Conservation (phyloP, 2,113 vertebrate species). For the Struthidea cinerea region DNA sequence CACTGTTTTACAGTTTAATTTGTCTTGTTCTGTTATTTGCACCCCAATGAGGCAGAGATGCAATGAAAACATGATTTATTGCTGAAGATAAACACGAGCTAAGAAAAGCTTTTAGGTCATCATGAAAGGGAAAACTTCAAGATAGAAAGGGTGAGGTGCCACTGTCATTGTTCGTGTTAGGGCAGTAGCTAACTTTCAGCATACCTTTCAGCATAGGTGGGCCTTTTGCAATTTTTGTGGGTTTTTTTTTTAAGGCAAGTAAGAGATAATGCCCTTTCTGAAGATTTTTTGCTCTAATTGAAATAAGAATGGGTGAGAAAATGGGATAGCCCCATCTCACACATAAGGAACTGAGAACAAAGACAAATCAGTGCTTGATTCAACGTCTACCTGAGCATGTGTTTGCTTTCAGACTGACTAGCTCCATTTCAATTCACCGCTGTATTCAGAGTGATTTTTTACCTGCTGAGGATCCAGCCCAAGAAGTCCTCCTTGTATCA, state of each 20-base stretch:
- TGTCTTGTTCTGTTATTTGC: not conserved
- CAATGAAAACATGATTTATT: slow-evolving; percentile 13
- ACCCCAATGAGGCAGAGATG: not conserved
- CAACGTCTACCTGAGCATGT: not conserved
- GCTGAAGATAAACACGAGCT: not conserved
- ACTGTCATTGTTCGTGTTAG: not conserved
- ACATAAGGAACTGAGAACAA: not conserved
- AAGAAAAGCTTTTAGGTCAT: not conserved
- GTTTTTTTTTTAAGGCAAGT: not conserved
- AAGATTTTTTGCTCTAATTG: not conserved
- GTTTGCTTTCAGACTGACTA: not conserved
- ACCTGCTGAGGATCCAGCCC: slow-evolving; percentile 26
- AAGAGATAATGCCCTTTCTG: not conserved
- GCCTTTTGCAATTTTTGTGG: no score
- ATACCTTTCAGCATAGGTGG: no score
- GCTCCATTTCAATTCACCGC: not conserved
- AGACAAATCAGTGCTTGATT: not conserved
- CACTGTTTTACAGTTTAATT: not conserved
- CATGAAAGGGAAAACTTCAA: not conserved
- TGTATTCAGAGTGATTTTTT: not conserved
- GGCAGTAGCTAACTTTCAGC: not conserved
- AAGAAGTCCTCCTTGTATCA: slow-evolving; percentile 23
- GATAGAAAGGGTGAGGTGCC: not conserved
- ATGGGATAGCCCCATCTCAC: not conserved
- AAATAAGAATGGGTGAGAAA: not conserved